A percentile compares a stretch with the other conserved stretches of the same genome.
These are phyloP conservation scores for Gymnosoma rotundatum DNA, from an alignment of 2,888 invertebrate species.

Conservation along the genomic window DNA sequence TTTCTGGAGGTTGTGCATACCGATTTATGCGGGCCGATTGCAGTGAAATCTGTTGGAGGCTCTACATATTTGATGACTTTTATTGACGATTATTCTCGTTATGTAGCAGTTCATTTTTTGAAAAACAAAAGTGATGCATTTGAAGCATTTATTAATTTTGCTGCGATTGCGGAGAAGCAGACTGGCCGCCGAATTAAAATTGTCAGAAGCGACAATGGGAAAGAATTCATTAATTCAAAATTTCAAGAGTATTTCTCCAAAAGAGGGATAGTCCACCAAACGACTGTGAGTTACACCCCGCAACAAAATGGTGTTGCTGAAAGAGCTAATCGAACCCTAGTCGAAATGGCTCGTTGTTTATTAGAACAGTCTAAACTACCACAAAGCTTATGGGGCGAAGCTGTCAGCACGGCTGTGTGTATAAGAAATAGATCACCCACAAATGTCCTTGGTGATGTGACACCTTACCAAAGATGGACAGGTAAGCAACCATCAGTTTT, in stretches of 20 bases:
- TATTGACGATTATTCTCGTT: constrained; percentile 36
- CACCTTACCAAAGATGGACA: too few relatives aligned
- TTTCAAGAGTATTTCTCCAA: background rate
- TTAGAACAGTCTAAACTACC: too few relatives aligned
- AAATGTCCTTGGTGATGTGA: too few relatives aligned
- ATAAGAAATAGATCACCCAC: too few relatives aligned
- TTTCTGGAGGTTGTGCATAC: constrained; percentile 32
- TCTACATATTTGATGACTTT: constrained; percentile 37
- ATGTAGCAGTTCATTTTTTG: background rate
- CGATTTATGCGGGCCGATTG: constrained; percentile 39
- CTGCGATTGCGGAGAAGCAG: constrained; percentile 7
- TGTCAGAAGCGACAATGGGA: constrained; percentile 1
- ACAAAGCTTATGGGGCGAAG: too few relatives aligned
- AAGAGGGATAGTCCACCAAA: too few relatives aligned
- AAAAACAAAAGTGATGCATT: constrained; percentile 8
- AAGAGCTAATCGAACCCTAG: too few relatives aligned
- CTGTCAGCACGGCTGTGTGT: too few relatives aligned
- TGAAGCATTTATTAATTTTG: constrained; percentile 7
- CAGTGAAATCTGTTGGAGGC: constrained; percentile 14
- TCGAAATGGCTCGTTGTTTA: too few relatives aligned
- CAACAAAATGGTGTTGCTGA: too few relatives aligned
- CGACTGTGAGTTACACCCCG: too few relatives aligned
- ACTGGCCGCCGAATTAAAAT: constrained; percentile 10
- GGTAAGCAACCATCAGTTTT: too few relatives aligned
- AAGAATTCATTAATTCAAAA: constrained; percentile 10